These are phyloP conservation scores for Plagodis pulveraria DNA, from an alignment of 2,888 invertebrate genomes.

Conservation along the genomic window DNA sequence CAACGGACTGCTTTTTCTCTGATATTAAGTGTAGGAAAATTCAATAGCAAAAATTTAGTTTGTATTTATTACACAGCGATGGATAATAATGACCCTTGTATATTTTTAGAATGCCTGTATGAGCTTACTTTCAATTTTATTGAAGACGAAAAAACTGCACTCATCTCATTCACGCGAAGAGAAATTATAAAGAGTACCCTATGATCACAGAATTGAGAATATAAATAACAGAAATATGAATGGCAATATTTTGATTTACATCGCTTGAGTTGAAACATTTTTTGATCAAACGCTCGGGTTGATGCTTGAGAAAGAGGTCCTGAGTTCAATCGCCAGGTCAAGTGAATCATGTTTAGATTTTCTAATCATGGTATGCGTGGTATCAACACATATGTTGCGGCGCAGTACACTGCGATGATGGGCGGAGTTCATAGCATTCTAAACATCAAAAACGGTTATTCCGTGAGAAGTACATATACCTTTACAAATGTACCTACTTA, in stretches of 20 bases:
- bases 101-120: conserved; percentile 14
- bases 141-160: conserved; percentile 24
- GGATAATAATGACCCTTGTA: background rate
- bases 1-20: conserved; percentile 8
- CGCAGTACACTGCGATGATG: conserved; percentile 5
- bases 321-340: conserved; percentile 42
- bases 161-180: conserved; percentile 13
- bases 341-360: conserved; percentile 47
- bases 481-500: background rate
- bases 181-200: conserved; percentile 19
- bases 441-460: conserved; percentile 9
- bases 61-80: background rate
- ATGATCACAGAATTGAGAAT: conserved; percentile 13
- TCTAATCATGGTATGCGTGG: conserved; percentile 37
- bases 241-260: conserved; percentile 29
- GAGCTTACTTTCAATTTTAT: conserved; percentile 23
- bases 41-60: background rate
- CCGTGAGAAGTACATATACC: conserved; percentile 13
- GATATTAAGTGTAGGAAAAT: conserved; percentile 2
- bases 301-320: conserved; percentile 31
- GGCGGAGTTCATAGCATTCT: conserved; percentile 16
- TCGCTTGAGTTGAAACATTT: conserved; percentile 22
- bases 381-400: conserved; percentile 11
- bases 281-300: conserved; percentile 23
- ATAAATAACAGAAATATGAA: conserved; percentile 23